Evolutionary conservation across 2,888 invertebrate genomes (phyloP), one percentile per base, ranked within the genome.

Genomic region (Carpatolechia fugitivella): DNA sequence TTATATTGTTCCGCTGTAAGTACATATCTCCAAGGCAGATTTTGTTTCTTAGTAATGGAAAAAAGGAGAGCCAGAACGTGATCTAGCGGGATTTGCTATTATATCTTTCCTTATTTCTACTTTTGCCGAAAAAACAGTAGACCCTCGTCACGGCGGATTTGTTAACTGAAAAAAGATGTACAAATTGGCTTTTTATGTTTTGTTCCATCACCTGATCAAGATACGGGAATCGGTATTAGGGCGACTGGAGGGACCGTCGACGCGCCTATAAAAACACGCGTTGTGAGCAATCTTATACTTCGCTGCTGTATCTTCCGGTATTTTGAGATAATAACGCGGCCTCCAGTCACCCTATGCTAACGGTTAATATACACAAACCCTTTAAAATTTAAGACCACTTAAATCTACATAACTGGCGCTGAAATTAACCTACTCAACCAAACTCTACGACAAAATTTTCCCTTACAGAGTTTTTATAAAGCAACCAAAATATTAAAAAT

Each of bases 121-220:
- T 70, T 69, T 70, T 70, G 75, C 75, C 69, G 64, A 68, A 41
- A 71, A 74, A 73, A 73, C 71, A 38, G 50, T 36, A 38, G 76
- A 85, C 85, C 85, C 83, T 82, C 82, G 79, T 85, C 84, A 84
- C 72, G 74, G 71, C 73, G 81, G 83, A 84, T 82, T 82, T 84
- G 79, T 79, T 75, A 80, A 77, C 76, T 50, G 78, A 78, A 84
- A 81, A 78, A 76, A 83, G 78, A 78, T 80, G 76, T 83, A 84
- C 82, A 84, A 84, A 86, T 85, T 80, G 78, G 77, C 70, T 82
- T 83, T 79, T 81, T 80, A 82, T 78, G 79, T 81, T 81, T 82
- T 81, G 78, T 81, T 82, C 74, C 79, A 82, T 82, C 82, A 81
- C 80, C 77, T 83, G 80, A 84, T 84, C 82, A 76, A 77, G 81